Evolutionary conservation across 2,888 invertebrate genomes (phyloP), one percentile per base, ranked within the genome.

Genomic region (Stenolophus ochropezus): DNA sequence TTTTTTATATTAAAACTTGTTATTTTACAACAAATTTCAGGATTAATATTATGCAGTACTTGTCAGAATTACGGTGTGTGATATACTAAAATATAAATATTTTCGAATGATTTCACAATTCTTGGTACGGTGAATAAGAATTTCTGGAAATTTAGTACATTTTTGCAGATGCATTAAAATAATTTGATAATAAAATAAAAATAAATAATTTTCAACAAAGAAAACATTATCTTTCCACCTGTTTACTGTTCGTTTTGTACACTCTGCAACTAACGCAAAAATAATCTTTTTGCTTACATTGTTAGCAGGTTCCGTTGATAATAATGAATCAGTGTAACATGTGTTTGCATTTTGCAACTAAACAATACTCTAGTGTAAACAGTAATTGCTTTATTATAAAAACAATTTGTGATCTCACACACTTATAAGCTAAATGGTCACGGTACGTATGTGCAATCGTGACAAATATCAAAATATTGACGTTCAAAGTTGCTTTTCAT

Each of bases 261-360:
- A 33, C 14, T 5, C 23, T 49, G 73, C 73, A 73, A 49, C 49
- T 73, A 23, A 18, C 27, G 27, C 53, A 76, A n/a, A 56, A 76
- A 76, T 58, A 76, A 76, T 42, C 33, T 27, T 76, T 76, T 76
- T 76, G 76, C 76, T 58, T 53, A 76, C 53, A 20, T 11, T 53
- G 20, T 2, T 20, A 56, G 53, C 76, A 76, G 76, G 76, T 76
- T 58, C 33, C 58, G 42, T 33, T 76, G 42, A 76, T 76, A 76
- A 76, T 58, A 21, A 76, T 76, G 76, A 76, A 53, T 76, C 53
- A 75, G 58, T 76, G 33, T 14, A 58, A 33, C 53, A 76, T 56
- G 21, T 76, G 76, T 76, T 76, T 76, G 27, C 16, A 25, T 56
- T 73, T 25, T 76, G 58, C 76, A 56, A 76, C 56, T 53, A 76